Conservation (phyloP, 1,140 invertebrate genomes). For the Polyergus mexicanus region DNA sequence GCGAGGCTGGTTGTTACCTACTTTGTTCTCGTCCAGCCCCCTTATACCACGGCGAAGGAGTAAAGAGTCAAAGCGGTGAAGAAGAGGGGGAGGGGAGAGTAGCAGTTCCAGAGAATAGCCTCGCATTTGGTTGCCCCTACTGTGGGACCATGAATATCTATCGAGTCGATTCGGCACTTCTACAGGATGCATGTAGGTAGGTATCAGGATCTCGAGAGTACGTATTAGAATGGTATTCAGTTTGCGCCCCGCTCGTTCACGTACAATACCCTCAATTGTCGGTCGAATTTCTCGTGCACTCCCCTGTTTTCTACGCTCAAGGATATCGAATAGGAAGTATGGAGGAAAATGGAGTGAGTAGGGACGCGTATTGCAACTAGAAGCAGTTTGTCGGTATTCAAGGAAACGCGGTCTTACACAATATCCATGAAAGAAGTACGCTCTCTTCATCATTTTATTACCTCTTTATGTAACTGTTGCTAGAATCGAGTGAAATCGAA, state of each 20-base stretch:
- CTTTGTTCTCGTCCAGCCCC: slow-evolving; percentile 9
- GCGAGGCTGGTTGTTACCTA: slow-evolving; percentile 40
- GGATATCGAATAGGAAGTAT: slow-evolving; percentile 58
- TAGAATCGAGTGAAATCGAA: not conserved
- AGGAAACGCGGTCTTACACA: slow-evolving; percentile 19
- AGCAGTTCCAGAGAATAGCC: slow-evolving; percentile 76
- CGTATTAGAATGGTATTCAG: slow-evolving; percentile 78
- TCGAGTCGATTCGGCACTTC: slow-evolving; percentile 69
- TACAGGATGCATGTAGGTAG: slow-evolving; percentile 72
- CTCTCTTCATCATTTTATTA: slow-evolving; percentile 6
- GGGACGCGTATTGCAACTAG: slow-evolving; percentile 23
- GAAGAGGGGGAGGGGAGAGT: slow-evolving; percentile 8
- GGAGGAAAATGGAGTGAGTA: slow-evolving; percentile 53
- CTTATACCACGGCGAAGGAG: not conserved
- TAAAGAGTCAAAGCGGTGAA: slow-evolving; percentile 48
- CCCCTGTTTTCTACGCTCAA: slow-evolving; percentile 42
- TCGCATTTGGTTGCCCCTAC: slow-evolving; percentile 74
- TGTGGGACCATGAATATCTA: slow-evolving; percentile 72
- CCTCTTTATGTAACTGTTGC: not conserved
- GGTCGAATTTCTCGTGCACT: slow-evolving; percentile 68
- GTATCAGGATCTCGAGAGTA: slow-evolving; percentile 76
- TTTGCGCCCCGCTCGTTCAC: slow-evolving; percentile 75
- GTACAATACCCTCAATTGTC: slow-evolving; percentile 75
- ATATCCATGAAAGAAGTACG: slow-evolving; percentile 35
- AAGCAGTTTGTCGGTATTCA: slow-evolving; percentile 50